Base-by-base conservation (phyloP, 2,888 invertebrate species). In the Galeopsomyia nigrocyanea region DNA sequence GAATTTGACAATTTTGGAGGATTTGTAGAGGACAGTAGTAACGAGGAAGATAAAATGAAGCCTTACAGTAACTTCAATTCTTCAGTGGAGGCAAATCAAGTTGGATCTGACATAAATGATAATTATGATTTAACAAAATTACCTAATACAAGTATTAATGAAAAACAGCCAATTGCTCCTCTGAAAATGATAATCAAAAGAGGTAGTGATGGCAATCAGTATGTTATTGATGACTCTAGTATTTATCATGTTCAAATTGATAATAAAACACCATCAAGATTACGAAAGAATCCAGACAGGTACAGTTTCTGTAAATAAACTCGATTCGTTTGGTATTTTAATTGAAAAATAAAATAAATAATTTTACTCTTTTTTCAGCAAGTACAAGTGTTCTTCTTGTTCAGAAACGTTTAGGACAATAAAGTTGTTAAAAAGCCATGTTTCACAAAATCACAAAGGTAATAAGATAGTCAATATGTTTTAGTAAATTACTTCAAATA, bases 1-100 rank as follows among this genome's bases (percentile, higher is more conserved):
- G 75, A 73, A 62, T 68, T 75, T 5, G 61, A 73, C 58, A 73
- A 64, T 39, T 73, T 75, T 68, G 75, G 73, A 17, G 73, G 73
- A n/a, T 70, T 73, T 60, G 13, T 47, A 47, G 70, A 70, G 47
- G 75, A 72, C 21, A 61, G 22, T 50, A 22, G 0, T 39, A 17
- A 58, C 26, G 16, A 53, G 46, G 39, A 57, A 53, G 70, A 31
- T 66, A 16, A 31, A 51, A 10, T 66, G 0, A 21, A 39, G 10
- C 10, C 39, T 39, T 9, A 39, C 13, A 39, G 10, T 39, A 39
- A 5, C 19, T 69, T 63, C 46, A 69, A 62, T 56, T 65, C 61
- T 46, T 65, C 61, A 17, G 68, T 65, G 39, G 68, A 73, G 60
- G 61, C 68, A 26, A 68, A 57, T 47, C 65, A 57, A 57, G 46